Evolutionary conservation across 2,113 vertebrate genomes (phyloP).

Genomic region (Esox niger): DNA sequence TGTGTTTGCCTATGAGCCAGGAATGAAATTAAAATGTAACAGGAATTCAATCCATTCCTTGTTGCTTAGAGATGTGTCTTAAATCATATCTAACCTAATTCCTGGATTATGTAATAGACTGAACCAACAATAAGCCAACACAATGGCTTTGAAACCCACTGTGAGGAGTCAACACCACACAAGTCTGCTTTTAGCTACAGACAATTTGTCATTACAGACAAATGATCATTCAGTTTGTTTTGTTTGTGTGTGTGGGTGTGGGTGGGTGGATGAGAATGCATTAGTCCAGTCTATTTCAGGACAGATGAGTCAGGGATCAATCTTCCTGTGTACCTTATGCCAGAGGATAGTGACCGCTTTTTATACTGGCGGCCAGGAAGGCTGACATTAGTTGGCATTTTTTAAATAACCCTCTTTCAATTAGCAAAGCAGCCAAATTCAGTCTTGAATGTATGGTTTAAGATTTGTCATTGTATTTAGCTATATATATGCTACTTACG

Average conservation of each 20-base stretch:
- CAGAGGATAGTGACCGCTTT: not conserved
- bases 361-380: conserved; percentile 5
- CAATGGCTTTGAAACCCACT: too few species aligned
- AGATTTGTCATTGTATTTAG: too few species aligned
- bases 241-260: not conserved
- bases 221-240: not conserved
- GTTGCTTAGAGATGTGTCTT: too few species aligned
- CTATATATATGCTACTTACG: too few species aligned
- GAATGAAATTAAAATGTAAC: too few species aligned
- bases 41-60: too few species aligned
- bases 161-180: not conserved
- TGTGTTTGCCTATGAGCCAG: too few species aligned
- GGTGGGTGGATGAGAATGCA: not conserved
- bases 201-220: not conserved
- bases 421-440: not conserved
- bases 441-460: too few species aligned
- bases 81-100: too few species aligned
- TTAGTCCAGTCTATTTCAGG: conserved; percentile 9
- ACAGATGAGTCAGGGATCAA: conserved; percentile 2
- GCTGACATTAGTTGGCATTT: conserved; percentile 19
- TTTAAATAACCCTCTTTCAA: not conserved
- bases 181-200: not conserved
- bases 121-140: too few species aligned
- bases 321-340: conserved; percentile 6
- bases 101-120: too few species aligned